Conservation (phyloP, 2,113 vertebrate species). For the Forbesichthys agassizii region DNA sequence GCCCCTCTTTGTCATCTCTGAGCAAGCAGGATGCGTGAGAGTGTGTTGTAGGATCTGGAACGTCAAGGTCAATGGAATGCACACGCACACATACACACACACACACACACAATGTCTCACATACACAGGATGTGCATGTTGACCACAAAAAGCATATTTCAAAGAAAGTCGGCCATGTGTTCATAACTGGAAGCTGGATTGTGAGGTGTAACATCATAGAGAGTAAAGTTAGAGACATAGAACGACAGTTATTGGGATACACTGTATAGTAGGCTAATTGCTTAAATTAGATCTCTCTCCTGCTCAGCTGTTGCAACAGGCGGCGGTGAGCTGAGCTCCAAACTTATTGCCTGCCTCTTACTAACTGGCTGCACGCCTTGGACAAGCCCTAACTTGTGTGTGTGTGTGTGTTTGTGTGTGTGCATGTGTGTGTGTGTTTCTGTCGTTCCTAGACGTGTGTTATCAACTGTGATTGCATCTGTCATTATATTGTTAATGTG, state of each 20-base stretch:
- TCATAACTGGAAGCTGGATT: background rate
- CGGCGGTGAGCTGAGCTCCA: constrained; percentile 37
- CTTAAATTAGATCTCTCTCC: constrained; percentile 41
- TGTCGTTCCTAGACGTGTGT: background rate
- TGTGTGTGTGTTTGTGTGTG: background rate
- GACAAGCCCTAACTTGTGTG: background rate
- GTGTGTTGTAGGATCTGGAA: constrained; percentile 56
- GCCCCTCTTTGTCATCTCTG: constrained; percentile 33
- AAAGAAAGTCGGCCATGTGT: constrained; percentile 34
- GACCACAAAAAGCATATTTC: constrained; percentile 26
- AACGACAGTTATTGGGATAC: background rate
- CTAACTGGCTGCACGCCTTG: constrained; percentile 17
- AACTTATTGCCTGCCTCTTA: constrained; percentile 15
- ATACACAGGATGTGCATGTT: constrained; percentile 28
- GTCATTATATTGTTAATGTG: background rate
- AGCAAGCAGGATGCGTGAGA: constrained; percentile 64
- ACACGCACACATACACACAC: constrained; percentile 6
- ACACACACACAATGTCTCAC: background rate
- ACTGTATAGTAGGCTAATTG: constrained; percentile 7
- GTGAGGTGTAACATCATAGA: background rate
- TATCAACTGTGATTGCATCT: too few relatives aligned
- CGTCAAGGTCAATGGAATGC: constrained; percentile 58
- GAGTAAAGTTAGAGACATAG: background rate
- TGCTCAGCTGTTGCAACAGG: constrained; percentile 67
- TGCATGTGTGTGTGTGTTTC: background rate